Conservation (phyloP, 2,113 vertebrate species). For the Apus apus region DNA sequence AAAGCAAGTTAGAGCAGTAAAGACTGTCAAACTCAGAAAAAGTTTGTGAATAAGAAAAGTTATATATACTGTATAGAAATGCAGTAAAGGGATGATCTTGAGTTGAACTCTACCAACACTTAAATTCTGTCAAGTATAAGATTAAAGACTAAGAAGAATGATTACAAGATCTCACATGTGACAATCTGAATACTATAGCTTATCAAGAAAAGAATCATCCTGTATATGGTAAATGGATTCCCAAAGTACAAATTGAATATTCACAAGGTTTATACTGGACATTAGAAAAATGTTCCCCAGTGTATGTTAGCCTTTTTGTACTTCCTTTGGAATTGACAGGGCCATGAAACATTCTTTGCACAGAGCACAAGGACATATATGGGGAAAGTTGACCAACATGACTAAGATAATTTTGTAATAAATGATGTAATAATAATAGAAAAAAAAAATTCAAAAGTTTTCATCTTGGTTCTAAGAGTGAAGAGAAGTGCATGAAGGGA, state of each 20-base stretch:
- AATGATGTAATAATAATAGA: neutral
- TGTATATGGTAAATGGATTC: neutral
- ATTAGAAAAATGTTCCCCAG: neutral
- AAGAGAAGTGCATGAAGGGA: neutral
- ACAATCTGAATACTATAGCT: neutral
- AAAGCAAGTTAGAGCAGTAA: neutral
- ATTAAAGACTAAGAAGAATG: neutral
- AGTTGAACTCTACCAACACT: neutral
- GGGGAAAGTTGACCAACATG: neutral
- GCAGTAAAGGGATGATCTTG: neutral
- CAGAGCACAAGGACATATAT: neutral
- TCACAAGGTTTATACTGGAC: neutral
- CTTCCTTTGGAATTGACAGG: neutral
- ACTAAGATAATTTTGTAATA: neutral
- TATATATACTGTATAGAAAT: neutral
- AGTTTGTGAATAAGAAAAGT: neutral
- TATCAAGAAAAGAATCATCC: neutral
- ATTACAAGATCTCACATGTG: neutral
- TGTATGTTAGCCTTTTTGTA: neutral
- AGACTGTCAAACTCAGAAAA: neutral
- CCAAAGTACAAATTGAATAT: neutral
- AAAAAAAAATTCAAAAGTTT: neutral
- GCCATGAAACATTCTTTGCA: neutral
- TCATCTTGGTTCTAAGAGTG: neutral
- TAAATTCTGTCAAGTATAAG: neutral